These are phyloP conservation scores for Hypena proboscidalis DNA, from an alignment of 2,888 invertebrate genomes.

Conservation along the genomic window DNA sequence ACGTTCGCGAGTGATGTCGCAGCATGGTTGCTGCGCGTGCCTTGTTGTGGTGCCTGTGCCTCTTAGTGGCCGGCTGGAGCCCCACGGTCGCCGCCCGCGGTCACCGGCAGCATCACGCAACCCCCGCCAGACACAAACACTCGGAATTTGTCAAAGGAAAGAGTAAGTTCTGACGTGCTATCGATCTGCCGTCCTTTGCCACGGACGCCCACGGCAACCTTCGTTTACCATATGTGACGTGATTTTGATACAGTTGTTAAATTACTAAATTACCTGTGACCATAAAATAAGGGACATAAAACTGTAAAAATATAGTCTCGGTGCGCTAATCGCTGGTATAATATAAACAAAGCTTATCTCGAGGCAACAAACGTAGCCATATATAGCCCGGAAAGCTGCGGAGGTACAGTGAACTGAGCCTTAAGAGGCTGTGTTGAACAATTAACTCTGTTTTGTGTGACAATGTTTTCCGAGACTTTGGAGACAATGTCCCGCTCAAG, in stretches of 20 bases:
- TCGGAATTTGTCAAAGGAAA: constrained; percentile 92
- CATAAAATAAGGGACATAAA: constrained; percentile 49
- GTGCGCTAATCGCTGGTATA: constrained; percentile 63
- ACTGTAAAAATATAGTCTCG: constrained; percentile 48
- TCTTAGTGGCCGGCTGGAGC: constrained; percentile 58
- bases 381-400: constrained; percentile 65
- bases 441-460: constrained; percentile 55
- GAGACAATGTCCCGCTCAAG: constrained; percentile 47
- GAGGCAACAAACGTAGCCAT: constrained; percentile 65
- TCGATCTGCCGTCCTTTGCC: too few species aligned
- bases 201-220: constrained; percentile 48
- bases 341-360: constrained; percentile 78
- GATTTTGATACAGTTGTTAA: constrained; percentile 32
- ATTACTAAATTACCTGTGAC: constrained; percentile 33
- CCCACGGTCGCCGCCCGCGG: constrained; percentile 59
- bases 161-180: constrained; percentile 89
- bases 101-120: constrained; percentile 65
- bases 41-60: constrained; percentile 74
- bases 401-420: constrained; percentile 51
- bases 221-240: constrained; percentile 30
- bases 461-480: constrained; percentile 43
- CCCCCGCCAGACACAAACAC: constrained; percentile 69
- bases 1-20: constrained; percentile 78
- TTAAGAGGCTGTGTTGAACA: constrained; percentile 49
- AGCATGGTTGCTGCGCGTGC: constrained; percentile 78